Conservation (phyloP, 1,140 invertebrate species). For the Macrostomum lignano region DNA sequence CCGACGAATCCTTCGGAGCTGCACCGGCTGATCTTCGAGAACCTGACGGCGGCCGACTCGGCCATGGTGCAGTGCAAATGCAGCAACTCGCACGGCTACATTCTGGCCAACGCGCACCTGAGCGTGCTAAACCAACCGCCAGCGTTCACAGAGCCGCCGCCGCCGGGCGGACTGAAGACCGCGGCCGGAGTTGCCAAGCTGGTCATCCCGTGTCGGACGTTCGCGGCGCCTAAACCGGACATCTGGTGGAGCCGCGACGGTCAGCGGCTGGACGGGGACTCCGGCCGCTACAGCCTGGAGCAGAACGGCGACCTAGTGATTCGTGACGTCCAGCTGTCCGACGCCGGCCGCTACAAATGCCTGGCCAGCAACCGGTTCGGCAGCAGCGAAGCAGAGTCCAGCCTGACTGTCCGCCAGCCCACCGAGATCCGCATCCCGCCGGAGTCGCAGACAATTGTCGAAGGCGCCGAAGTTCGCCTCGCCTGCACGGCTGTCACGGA, state of each 20-base stretch:
- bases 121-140: no score
- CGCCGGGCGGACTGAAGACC: no score
- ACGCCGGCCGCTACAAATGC: background rate
- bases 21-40: no score
- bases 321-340: background rate
- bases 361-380: background rate
- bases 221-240: background rate
- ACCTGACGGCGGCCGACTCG: slow-evolving; percentile 58
- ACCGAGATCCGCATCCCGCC: background rate
- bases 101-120: slow-evolving; percentile 84
- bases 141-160: no score
- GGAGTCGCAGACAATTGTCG: background rate
- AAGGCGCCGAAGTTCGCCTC: background rate
- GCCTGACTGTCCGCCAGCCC: background rate
- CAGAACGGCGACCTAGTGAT: background rate
- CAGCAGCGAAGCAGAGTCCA: background rate
- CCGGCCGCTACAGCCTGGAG: slow-evolving; percentile 1
- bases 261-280: background rate
- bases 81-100: slow-evolving; percentile 81
- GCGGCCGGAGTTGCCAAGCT: background rate
- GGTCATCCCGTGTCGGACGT: background rate
- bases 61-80: slow-evolving; percentile 95
- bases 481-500: background rate
- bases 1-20: no score
- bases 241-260: background rate